Evolutionary conservation across 2,113 vertebrate species (phyloP).

Genomic region (Scopus umbretta): DNA sequence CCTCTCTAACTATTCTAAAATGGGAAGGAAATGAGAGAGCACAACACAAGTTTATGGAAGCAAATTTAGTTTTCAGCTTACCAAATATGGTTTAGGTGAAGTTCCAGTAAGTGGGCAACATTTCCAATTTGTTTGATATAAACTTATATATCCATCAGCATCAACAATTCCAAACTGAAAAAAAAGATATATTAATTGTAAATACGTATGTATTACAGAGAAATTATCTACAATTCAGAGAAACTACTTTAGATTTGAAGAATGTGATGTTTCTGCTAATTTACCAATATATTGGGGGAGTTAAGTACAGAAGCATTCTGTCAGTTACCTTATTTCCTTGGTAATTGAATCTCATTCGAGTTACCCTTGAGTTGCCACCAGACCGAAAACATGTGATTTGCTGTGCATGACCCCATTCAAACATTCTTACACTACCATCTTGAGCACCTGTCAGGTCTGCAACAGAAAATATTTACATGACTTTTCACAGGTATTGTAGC

Average conservation of each 20-base stretch:
- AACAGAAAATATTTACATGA: not conserved
- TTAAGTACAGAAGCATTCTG: not conserved
- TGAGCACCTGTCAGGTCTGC: constrained; percentile 95
- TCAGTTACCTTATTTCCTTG: constrained; percentile 93
- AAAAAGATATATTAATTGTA: not conserved
- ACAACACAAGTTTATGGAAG: not conserved
- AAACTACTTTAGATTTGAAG: not conserved
- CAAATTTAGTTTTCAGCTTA: constrained; percentile 59
- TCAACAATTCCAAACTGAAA: constrained; percentile 93
- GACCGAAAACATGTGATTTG: constrained; percentile 96
- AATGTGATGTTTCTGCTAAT: not conserved
- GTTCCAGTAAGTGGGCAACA: constrained; percentile 80
- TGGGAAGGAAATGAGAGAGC: not conserved
- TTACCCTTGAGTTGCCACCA: constrained; percentile 91
- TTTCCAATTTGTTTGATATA: constrained; percentile 94
- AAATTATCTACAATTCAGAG: not conserved
- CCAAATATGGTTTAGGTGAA: constrained; percentile 91
- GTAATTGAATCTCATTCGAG: constrained; percentile 94
- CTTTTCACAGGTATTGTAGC: not conserved
- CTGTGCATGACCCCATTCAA: constrained; percentile 98
- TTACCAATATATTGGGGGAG: not conserved
- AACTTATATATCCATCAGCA: constrained; percentile 92
- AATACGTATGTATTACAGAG: not conserved
- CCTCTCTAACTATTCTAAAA: not conserved
- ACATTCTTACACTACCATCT: constrained; percentile 97